phyloP scores from a whole-genome alignment of 2,113 vertebrate genomes.

The Neodon shergylaensis region DNA sequence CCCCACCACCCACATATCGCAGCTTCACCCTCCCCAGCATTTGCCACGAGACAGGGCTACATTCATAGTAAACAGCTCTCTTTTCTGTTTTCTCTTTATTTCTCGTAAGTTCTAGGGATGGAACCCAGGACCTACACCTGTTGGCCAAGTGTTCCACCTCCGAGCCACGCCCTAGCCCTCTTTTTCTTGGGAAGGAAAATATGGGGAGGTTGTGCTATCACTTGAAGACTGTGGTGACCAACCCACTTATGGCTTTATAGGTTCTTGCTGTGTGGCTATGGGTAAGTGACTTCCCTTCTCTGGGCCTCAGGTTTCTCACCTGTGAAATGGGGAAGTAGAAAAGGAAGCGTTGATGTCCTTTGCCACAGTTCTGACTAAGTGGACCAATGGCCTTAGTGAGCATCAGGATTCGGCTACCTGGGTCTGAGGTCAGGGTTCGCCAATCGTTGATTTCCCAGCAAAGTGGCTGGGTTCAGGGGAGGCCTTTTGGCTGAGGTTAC shows the following conservation, averaged over 20 bases:
- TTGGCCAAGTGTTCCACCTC: no score
- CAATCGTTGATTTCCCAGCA: no score
- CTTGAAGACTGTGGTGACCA: background rate
- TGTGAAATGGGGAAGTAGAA: background rate
- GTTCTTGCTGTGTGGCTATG: background rate
- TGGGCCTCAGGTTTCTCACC: background rate
- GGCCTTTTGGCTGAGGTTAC: background rate
- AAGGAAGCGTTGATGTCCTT: accelerated
- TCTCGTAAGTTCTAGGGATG: background rate
- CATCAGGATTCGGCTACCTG: accelerated
- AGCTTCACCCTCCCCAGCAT: background rate
- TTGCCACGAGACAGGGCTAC: accelerated
- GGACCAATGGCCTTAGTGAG: accelerated
- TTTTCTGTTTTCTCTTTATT: background rate
- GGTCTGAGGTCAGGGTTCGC: background rate
- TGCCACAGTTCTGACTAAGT: background rate
- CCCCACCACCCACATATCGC: accelerated
- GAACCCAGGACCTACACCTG: background rate
- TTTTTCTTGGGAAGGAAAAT: background rate
- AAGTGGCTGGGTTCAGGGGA: accelerated
- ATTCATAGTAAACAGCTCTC: no score
- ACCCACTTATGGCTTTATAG: background rate
- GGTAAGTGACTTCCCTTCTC: background rate
- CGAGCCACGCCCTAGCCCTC: accelerated
- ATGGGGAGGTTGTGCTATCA: accelerated